Evolutionary conservation across 2,888 invertebrate genomes (phyloP), one percentile per base, ranked within the genome.

Genomic region (Deilephila porcellus): DNA sequence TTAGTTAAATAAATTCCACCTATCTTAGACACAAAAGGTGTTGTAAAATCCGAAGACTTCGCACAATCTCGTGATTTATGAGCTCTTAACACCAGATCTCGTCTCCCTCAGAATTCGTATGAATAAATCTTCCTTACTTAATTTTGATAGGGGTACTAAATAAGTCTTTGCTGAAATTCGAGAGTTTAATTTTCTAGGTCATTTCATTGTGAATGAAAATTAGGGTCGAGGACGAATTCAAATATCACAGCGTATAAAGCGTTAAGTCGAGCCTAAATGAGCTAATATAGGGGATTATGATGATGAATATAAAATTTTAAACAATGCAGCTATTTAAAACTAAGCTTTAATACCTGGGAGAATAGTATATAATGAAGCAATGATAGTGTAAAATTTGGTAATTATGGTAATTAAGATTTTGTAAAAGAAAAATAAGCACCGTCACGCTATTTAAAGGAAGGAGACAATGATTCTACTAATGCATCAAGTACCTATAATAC

Each of bases 21-120:
- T 37, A 32, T 17, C n/a, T 34, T 11, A 20, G 53, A 45, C 29
- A 11, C 20, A 29, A n/a, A 59, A 34, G 63, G 32, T 34, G 53
- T 63, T 72, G 63, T 53, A 53, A 53, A 72, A 72, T 52, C 20
- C 53, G n/a, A 64, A 63, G 8, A 62, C 11, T 74, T 74, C 72
- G 71, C 76, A 64, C 78, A 56, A 64, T 71, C 73, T 59, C 63
- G 75, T 84, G 85, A 89, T 87, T 89, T 86, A 89, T 87, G 74
- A 80, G 75, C 80, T 82, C 85, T 88, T 88, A 83, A 81, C 80
- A 84, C 82, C 82, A 85, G 82, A 81, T 77, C 80, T 78, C 75
- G 74, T 80, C 77, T 71, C 76, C 76, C 81, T 78, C 80, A 82
- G 80, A 82, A 81, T 78, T 80, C 76, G 80, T 77, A 78, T 79